These are phyloP conservation scores for Gymnogyps californianus DNA, from an alignment of 2,113 vertebrate genomes.

Conservation along the genomic window DNA sequence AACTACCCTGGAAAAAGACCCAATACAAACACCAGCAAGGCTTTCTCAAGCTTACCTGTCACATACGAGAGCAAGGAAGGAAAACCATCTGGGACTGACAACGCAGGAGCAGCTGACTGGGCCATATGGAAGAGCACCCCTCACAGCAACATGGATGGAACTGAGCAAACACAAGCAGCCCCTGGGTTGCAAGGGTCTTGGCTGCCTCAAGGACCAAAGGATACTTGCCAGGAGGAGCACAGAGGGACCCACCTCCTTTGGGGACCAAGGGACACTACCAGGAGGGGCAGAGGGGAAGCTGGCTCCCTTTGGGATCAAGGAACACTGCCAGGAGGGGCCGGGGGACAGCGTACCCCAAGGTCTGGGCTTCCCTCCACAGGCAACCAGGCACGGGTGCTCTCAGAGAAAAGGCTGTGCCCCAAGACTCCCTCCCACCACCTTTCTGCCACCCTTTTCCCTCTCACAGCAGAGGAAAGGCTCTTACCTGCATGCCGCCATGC, in stretches of 20 bases:
- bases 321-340: neutral
- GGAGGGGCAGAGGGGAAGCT: neutral
- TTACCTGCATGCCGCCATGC: fast-evolving
- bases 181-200: neutral
- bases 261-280: too few relatives aligned
- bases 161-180: neutral
- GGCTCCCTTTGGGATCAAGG: neutral
- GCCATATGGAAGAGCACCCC: neutral
- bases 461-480: fast-evolving
- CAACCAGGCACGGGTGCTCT: neutral
- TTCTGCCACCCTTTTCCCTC: fast-evolving
- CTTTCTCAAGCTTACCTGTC: neutral
- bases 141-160: fast-evolving
- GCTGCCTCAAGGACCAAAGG: neutral
- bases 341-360: fast-evolving
- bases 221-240: too few relatives aligned
- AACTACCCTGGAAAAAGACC: too few relatives aligned
- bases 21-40: neutral
- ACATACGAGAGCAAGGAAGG: neutral
- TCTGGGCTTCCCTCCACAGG: neutral
- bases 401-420: neutral
- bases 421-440: neutral
- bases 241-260: neutral
- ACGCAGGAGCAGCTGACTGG: neutral
- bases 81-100: neutral